Evolutionary conservation across 2,797 vertebrate species (phyloP).

Genomic region (Mormyrus proboscirostris): DNA sequence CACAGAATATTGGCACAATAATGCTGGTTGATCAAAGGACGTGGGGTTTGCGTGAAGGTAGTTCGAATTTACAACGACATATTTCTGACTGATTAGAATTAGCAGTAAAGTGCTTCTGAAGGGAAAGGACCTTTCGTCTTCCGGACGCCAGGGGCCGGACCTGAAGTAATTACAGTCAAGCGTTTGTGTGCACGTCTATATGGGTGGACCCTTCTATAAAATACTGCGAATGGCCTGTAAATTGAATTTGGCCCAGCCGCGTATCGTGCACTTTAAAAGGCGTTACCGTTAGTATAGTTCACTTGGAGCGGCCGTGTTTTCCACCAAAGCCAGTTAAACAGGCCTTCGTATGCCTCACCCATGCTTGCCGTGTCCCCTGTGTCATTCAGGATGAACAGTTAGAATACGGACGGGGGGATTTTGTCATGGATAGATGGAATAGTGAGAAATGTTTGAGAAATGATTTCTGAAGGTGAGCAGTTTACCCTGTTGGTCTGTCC

Average conservation of each 20-base stretch:
- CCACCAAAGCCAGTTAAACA: not conserved
- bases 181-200: not conserved
- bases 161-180: not conserved
- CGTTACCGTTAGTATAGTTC: not conserved
- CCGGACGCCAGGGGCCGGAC: not conserved
- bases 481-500: not conserved
- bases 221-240: not conserved
- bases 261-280: not conserved
- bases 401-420: not conserved
- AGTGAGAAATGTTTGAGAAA: not conserved
- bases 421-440: not conserved
- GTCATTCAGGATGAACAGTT: not conserved
- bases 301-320: not conserved
- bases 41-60: not conserved
- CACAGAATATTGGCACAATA: not conserved
- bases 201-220: not conserved
- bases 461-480: not conserved
- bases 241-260: not conserved
- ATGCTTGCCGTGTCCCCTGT: not conserved
- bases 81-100: not conserved
- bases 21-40: not conserved
- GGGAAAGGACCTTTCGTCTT: not conserved
- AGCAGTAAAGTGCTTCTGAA: not conserved
- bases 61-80: not conserved
- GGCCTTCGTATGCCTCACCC: not conserved